These are phyloP conservation scores for Actias luna DNA, from an alignment of 2,888 invertebrate genomes.

Conservation along the genomic window DNA sequence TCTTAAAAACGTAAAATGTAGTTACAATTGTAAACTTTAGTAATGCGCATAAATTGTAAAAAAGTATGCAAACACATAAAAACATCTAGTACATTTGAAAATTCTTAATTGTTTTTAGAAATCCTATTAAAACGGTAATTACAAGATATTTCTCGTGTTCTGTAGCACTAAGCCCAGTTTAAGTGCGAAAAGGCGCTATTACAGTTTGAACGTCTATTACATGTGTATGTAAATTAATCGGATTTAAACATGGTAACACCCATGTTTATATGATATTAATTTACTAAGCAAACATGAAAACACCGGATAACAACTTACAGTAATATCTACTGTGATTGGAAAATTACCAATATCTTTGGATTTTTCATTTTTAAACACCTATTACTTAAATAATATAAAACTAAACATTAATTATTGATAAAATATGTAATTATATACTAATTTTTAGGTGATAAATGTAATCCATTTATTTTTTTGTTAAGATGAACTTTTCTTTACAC, in stretches of 20 bases:
- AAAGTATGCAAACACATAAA: neutral
- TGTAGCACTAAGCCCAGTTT: neutral
- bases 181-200: neutral
- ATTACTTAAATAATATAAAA: neutral
- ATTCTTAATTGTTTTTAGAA: neutral
- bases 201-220: constrained; percentile 10
- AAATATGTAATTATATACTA: neutral
- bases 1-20: neutral
- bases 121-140: neutral
- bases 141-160: neutral
- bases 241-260: constrained; percentile 20
- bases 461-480: no score
- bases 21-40: neutral
- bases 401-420: neutral
- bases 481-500: no score
- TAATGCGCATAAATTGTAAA: neutral
- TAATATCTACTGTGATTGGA: constrained; percentile 14
- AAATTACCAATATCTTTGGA: constrained; percentile 13
- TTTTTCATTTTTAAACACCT: neutral
- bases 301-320: constrained; percentile 3
- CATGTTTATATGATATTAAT: constrained; percentile 21
- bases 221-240: constrained; percentile 15
- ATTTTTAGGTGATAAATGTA: no score
- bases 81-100: neutral
- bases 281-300: constrained; percentile 14